These are phyloP conservation scores for Melieria omissa DNA, from an alignment of 2,888 invertebrate genomes.

Conservation along the genomic window DNA sequence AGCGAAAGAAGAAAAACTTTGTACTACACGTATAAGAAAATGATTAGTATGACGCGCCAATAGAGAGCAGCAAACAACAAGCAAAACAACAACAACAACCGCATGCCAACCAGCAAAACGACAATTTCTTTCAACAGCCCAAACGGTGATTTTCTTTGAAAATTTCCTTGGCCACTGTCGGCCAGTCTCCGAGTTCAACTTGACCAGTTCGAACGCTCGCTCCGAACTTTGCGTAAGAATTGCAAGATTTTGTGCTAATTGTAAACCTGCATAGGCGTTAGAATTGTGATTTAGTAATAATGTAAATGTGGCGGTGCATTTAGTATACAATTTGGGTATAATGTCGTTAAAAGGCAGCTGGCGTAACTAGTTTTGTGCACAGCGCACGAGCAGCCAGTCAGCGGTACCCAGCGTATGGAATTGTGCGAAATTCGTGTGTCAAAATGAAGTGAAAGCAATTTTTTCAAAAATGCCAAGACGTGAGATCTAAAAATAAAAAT, in stretches of 20 bases:
- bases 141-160: slow-evolving; percentile 42
- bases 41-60: not conserved
- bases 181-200: slow-evolving; percentile 60
- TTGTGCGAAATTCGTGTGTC: no score
- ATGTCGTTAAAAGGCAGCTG: not conserved
- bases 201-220: slow-evolving; percentile 64
- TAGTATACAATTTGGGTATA: not conserved
- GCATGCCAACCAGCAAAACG: not conserved
- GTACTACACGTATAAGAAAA: not conserved
- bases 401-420: no score
- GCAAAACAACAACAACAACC: slow-evolving; percentile 10
- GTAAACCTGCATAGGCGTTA: not conserved
- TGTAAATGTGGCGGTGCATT: not conserved
- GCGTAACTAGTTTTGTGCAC: not conserved
- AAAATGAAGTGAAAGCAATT: slow-evolving; percentile 1
- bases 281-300: not conserved
- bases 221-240: slow-evolving; percentile 61
- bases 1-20: no score
- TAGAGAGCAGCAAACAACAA: not conserved
- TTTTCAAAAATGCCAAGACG: slow-evolving; percentile 39
- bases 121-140: not conserved
- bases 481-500: slow-evolving; percentile 63
- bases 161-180: slow-evolving; percentile 43
- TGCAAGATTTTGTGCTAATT: slow-evolving; percentile 8
- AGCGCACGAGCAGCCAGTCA: no score